These are phyloP conservation scores for Leucophenga maculata DNA, from an alignment of 2,888 invertebrate species.

Conservation along the genomic window DNA sequence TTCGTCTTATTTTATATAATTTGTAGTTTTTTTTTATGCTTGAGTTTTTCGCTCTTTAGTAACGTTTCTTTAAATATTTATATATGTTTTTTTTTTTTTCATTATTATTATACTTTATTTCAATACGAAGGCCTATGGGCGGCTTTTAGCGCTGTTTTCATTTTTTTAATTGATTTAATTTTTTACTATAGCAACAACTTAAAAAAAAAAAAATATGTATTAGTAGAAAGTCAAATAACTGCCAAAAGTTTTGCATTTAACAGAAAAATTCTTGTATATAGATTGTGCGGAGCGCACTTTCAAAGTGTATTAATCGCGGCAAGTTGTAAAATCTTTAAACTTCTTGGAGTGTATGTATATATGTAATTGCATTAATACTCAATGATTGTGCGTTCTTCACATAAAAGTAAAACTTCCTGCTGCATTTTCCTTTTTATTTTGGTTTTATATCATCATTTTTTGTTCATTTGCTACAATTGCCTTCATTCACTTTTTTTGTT, in stretches of 20 bases:
- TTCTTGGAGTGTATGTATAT: too few species aligned
- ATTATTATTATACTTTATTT: conserved; percentile 40
- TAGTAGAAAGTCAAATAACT: neutral
- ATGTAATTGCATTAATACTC: too few species aligned
- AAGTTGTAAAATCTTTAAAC: too few species aligned
- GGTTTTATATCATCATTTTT: too few species aligned
- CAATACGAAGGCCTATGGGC: conserved; percentile 60
- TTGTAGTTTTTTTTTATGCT: conserved; percentile 24
- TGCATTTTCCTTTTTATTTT: too few species aligned
- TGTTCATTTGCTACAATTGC: neutral
- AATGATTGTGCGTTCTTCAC: too few species aligned
- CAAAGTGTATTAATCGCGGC: too few species aligned
- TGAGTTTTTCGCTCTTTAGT: neutral
- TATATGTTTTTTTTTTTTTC: conserved; percentile 3
- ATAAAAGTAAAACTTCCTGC: too few species aligned
- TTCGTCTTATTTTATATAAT: conserved; percentile 22
- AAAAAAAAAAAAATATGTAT: conserved; percentile 3
- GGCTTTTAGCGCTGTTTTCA: conserved; percentile 54
- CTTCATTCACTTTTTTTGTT: conserved; percentile 34
- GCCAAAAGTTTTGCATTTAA: conserved; percentile 5
- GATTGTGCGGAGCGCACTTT: too few species aligned
- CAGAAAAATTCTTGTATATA: too few species aligned
- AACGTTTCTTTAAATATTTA: conserved; percentile 14
- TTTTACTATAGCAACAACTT: conserved; percentile 26
- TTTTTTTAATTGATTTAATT: conserved; percentile 32